Conservation (phyloP, 2,113 vertebrate genomes). For the Pseudois nayaur region DNA sequence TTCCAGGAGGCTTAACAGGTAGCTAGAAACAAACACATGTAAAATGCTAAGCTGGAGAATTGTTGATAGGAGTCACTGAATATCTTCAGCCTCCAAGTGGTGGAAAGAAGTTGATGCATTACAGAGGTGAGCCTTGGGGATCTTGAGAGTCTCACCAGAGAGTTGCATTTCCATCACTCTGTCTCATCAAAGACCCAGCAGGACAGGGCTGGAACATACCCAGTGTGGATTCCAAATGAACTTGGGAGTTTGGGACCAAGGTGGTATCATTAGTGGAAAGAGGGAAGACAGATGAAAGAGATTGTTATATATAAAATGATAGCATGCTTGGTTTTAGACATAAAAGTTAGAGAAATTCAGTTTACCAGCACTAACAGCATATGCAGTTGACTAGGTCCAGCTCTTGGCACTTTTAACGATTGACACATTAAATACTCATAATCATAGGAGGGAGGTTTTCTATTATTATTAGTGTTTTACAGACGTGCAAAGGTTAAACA, state of each 20-base stretch:
- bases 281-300: not conserved
- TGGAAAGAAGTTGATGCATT: too few relatives aligned
- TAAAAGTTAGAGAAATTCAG: not conserved
- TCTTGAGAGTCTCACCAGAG: not conserved
- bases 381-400: not conserved
- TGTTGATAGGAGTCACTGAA: not conserved
- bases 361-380: not conserved
- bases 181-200: not conserved
- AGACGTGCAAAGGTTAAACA: not conserved
- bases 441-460: not conserved
- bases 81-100: not conserved
- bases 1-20: not conserved
- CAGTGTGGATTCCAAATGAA: accelerated
- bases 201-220: too few relatives aligned
- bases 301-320: not conserved
- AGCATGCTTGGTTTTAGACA: not conserved
- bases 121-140: not conserved
- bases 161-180: not conserved
- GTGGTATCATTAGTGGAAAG: not conserved
- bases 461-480: not conserved
- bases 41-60: not conserved
- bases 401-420: not conserved
- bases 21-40: too few relatives aligned
- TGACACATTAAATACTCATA: not conserved
- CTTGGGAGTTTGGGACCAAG: not conserved